These are phyloP conservation scores for Naso thynnoides DNA, from an alignment of 2,797 vertebrate species.

Conservation along the genomic window DNA sequence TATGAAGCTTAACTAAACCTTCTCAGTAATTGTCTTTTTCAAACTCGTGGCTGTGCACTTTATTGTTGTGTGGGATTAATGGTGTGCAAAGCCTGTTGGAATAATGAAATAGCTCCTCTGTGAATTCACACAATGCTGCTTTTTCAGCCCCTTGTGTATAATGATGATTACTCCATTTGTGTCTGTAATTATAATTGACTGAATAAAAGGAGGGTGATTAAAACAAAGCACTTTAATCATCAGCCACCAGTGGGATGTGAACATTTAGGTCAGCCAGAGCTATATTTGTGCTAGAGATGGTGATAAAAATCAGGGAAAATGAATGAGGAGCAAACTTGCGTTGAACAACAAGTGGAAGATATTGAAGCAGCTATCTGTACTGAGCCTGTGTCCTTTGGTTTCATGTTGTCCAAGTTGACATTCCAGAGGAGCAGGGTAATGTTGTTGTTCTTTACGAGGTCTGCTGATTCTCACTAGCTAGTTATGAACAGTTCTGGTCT, in stretches of 20 bases:
- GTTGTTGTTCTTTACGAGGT: slow-evolving; percentile 83
- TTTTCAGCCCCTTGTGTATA: slow-evolving; percentile 68
- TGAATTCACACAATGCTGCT: slow-evolving; percentile 51
- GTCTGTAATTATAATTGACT: slow-evolving; percentile 70
- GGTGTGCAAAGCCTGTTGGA: slow-evolving; percentile 57
- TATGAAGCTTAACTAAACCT: slow-evolving; percentile 20
- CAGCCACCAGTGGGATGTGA: slow-evolving; percentile 57
- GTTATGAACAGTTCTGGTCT: slow-evolving; percentile 79
- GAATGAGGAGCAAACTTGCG: slow-evolving; percentile 31
- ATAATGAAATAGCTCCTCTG: slow-evolving; percentile 75
- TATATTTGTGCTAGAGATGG: slow-evolving; percentile 24
- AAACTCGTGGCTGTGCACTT: slow-evolving; percentile 29
- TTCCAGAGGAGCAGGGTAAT: slow-evolving; percentile 82
- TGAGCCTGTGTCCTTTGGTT: slow-evolving; percentile 68
- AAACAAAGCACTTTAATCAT: slow-evolving; percentile 81
- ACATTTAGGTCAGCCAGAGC: slow-evolving; percentile 40
- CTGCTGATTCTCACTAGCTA: slow-evolving; percentile 81
- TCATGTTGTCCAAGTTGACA: slow-evolving; percentile 82
- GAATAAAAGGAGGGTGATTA: slow-evolving; percentile 73
- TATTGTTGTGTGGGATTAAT: slow-evolving; percentile 66
- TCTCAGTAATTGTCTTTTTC: slow-evolving; percentile 20
- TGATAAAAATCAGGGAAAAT: slow-evolving; percentile 29
- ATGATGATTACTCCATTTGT: slow-evolving; percentile 75
- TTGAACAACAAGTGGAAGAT: slow-evolving; percentile 44
- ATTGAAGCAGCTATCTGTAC: slow-evolving; percentile 54